Evolutionary conservation across 2,113 vertebrate genomes (phyloP).

Genomic region (Telmatochromis brichardi): DNA sequence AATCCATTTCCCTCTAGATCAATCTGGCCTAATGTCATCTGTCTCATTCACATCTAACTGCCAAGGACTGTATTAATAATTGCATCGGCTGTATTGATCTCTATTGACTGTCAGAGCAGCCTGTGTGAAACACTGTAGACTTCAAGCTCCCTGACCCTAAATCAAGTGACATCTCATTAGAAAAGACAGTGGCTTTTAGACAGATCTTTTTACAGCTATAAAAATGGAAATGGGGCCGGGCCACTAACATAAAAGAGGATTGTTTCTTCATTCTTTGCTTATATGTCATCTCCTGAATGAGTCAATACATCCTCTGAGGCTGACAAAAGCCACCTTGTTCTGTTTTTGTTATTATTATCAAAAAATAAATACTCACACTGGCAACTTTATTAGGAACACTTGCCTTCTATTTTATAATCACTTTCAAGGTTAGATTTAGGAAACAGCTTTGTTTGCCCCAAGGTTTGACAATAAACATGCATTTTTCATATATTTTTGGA

Average conservation of each 20-base stretch:
- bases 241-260: slow-evolving; percentile 45
- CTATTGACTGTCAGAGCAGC: slow-evolving; percentile 58
- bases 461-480: background rate
- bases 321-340: slow-evolving; percentile 16
- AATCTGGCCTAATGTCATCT: slow-evolving; percentile 79
- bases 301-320: slow-evolving; percentile 1
- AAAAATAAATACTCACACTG: background rate
- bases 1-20: slow-evolving; percentile 78
- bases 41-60: slow-evolving; percentile 76
- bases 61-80: slow-evolving; percentile 78
- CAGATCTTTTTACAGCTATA: slow-evolving; percentile 57
- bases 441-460: background rate
- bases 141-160: slow-evolving; percentile 64
- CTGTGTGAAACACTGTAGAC: slow-evolving; percentile 49
- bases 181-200: slow-evolving; percentile 58
- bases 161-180: slow-evolving; percentile 79
- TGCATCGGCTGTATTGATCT: slow-evolving; percentile 79
- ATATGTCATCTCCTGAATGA: slow-evolving; percentile 26
- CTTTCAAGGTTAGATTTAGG: background rate
- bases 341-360: background rate
- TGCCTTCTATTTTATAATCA: background rate
- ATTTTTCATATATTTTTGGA: background rate
- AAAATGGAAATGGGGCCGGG: slow-evolving; percentile 65
- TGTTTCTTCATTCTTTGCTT: slow-evolving; percentile 51
- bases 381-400: background rate